These are phyloP conservation scores for Perithous albicinctus DNA, from an alignment of 2,888 invertebrate species.

Conservation along the genomic window DNA sequence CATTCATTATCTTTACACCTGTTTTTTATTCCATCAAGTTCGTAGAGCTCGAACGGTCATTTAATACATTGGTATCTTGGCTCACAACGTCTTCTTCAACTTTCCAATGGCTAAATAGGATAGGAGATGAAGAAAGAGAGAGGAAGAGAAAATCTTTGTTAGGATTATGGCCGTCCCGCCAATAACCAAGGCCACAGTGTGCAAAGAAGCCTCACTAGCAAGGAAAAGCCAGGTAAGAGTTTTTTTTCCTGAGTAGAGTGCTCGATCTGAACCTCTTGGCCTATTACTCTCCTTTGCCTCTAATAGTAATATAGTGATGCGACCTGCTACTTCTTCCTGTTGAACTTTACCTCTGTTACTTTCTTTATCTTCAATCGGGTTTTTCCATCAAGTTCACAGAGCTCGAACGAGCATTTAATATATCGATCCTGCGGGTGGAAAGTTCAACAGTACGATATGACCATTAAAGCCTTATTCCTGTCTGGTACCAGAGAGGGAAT, in stretches of 20 bases:
- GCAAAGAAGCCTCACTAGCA: slow-evolving; percentile 29
- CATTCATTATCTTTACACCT: slow-evolving; percentile 29
- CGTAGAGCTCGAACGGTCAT: slow-evolving; percentile 51
- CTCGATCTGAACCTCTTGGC: slow-evolving; percentile 41
- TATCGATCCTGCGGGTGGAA: slow-evolving; percentile 72
- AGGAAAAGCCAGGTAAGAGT: slow-evolving; percentile 54
- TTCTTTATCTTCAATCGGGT: slow-evolving; percentile 27
- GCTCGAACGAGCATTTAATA: slow-evolving; percentile 69
- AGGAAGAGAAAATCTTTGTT: slow-evolving; percentile 37
- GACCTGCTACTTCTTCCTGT: slow-evolving; percentile 30
- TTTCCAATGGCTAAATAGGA: no score
- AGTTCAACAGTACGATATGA: slow-evolving; percentile 76
- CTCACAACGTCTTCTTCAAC: no score
- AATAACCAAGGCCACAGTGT: slow-evolving; percentile 58
- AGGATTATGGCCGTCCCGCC: slow-evolving; percentile 53
- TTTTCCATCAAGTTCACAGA: slow-evolving; percentile 37
- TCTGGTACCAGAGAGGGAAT: slow-evolving; percentile 70
- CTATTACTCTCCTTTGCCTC: slow-evolving; percentile 39
- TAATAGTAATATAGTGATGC: slow-evolving; percentile 59
- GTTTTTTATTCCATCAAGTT: slow-evolving; percentile 38
- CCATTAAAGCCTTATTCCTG: slow-evolving; percentile 78
- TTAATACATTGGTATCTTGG: slow-evolving; percentile 77
- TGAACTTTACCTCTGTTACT: slow-evolving; percentile 20
- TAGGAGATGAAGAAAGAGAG: not conserved
- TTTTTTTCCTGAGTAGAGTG: slow-evolving; percentile 49